Evolutionary conservation across 2,113 vertebrate genomes (phyloP).

Genomic region (Trematomus loennbergii): DNA sequence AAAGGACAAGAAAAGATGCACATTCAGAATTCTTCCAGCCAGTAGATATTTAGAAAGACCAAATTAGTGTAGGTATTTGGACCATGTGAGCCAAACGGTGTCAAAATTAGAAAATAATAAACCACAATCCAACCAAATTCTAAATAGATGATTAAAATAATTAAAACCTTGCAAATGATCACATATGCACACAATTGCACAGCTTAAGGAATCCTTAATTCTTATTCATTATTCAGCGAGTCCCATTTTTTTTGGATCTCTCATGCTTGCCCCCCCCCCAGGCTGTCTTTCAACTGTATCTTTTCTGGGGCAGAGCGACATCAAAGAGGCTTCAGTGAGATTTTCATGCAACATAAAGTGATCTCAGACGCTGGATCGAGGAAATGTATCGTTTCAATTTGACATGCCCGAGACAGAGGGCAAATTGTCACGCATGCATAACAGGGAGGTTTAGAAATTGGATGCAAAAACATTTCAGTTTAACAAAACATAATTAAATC

Average conservation of each 20-base stretch:
- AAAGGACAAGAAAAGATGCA: too few relatives aligned
- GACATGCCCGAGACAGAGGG: slow-evolving; percentile 5
- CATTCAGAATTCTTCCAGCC: background rate
- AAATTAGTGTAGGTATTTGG: background rate
- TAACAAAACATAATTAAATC: slow-evolving; percentile 6
- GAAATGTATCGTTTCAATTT: slow-evolving; percentile 16
- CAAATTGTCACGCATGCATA: slow-evolving; percentile 9
- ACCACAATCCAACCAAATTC: background rate
- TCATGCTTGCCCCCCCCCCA: background rate
- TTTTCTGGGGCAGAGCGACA: slow-evolving; percentile 70
- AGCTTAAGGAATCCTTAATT: slow-evolving; percentile 46
- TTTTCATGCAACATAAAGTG: slow-evolving; percentile 57
- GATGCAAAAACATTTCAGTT: slow-evolving; percentile 7
- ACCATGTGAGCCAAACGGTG: background rate
- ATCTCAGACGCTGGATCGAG: slow-evolving; percentile 38
- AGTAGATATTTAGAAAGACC: background rate
- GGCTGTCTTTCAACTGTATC: slow-evolving; percentile 48
- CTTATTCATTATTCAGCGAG: slow-evolving; percentile 66
- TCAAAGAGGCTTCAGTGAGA: slow-evolving; percentile 70
- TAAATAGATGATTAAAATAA: too few relatives aligned
- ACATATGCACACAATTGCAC: slow-evolving; percentile 5
- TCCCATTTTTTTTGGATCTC: slow-evolving; percentile 60
- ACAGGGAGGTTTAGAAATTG: slow-evolving; percentile 18
- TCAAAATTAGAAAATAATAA: background rate
- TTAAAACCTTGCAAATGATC: background rate